phyloP scores from a whole-genome alignment of 2,888 invertebrate genomes.

The Agrypnus murinus region DNA sequence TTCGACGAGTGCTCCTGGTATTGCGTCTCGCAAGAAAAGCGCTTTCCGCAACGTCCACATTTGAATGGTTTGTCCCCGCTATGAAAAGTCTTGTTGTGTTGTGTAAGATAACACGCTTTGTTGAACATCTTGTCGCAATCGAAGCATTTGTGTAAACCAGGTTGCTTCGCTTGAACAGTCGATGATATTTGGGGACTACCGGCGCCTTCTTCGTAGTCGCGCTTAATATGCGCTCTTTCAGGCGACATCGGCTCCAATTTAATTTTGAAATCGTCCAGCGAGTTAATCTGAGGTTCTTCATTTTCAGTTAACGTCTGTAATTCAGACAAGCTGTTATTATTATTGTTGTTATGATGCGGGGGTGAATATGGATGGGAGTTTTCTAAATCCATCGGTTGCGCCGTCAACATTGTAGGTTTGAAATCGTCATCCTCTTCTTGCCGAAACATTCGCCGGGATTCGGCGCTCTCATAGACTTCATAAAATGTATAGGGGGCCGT shows the following conservation, averaged over 20 bases:
- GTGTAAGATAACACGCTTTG: slow-evolving; percentile 90
- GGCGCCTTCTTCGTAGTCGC: slow-evolving; percentile 65
- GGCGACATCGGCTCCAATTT: slow-evolving; percentile 63
- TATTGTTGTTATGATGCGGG: slow-evolving; percentile 54
- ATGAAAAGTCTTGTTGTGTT: slow-evolving; percentile 93
- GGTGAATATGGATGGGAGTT: slow-evolving; percentile 53
- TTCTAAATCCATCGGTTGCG: slow-evolving; percentile 62
- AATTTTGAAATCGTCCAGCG: slow-evolving; percentile 68
- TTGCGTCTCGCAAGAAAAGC: slow-evolving; percentile 82
- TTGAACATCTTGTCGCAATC: slow-evolving; percentile 90
- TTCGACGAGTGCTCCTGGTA: slow-evolving; percentile 84
- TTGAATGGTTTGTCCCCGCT: slow-evolving; percentile 90
- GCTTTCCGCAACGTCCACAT: slow-evolving; percentile 89
- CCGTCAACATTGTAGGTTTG: slow-evolving; percentile 70
- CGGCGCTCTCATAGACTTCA: slow-evolving; percentile 56
- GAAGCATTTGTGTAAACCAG: slow-evolving; percentile 79
- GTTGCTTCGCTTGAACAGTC: slow-evolving; percentile 60
- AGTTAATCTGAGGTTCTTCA: slow-evolving; percentile 60
- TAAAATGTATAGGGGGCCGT: slow-evolving; percentile 66
- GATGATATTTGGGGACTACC: slow-evolving; percentile 66
- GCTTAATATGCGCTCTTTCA: slow-evolving; percentile 66
- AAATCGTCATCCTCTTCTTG: slow-evolving; percentile 59
- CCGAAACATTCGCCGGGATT: slow-evolving; percentile 58
- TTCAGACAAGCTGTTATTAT: slow-evolving; percentile 55
- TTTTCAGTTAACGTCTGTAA: slow-evolving; percentile 54